phyloP scores from a whole-genome alignment of 2,797 vertebrate genomes.

The Taeniopygia guttata region DNA sequence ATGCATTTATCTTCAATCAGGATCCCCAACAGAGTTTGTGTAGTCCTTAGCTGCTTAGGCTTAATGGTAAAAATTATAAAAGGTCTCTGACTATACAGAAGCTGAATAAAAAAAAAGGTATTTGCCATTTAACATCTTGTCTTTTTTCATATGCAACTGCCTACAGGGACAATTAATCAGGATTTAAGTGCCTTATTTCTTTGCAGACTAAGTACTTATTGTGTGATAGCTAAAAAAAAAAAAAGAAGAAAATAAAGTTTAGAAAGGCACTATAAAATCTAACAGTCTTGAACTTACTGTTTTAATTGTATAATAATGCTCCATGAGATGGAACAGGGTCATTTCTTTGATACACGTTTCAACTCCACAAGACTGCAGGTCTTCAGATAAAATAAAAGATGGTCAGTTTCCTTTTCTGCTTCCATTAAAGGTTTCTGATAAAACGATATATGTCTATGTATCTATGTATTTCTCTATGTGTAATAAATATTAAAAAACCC shows the following conservation, averaged over 20 bases:
- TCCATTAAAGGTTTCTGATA: background rate
- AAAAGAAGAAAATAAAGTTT: background rate
- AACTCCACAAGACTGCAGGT: background rate
- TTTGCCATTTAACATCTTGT: background rate
- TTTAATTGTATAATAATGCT: background rate
- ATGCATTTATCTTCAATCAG: background rate
- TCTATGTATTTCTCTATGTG: too few species aligned
- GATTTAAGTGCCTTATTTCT: background rate
- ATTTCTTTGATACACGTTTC: background rate
- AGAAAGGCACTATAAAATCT: background rate
- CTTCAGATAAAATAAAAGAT: background rate
- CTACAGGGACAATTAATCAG: slow-evolving; percentile 16
- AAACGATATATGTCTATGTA: background rate
- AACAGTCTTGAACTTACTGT: background rate
- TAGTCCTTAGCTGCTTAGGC: background rate
- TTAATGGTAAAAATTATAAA: background rate
- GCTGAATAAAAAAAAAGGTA: background rate
- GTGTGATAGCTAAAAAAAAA: background rate
- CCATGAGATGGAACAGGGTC: background rate
- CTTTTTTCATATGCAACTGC: slow-evolving; percentile 1
- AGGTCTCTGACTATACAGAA: background rate
- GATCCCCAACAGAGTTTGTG: background rate
- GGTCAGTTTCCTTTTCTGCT: background rate
- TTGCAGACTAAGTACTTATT: background rate
- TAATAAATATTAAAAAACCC: background rate